Base-by-base conservation (phyloP, 2,888 invertebrate genomes). In the Callimorpha dominula region DNA sequence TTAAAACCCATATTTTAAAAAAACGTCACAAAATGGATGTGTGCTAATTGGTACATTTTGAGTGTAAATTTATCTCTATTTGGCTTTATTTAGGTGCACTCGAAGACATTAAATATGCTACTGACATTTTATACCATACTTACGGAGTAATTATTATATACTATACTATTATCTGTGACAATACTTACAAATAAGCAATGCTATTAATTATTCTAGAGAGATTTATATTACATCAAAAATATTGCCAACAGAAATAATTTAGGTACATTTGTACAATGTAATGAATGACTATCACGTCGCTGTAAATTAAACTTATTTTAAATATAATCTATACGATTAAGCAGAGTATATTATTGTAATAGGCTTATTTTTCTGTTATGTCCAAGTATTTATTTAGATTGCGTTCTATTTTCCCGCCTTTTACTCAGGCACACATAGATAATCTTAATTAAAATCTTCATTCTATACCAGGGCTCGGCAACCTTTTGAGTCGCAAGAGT, bases 161-260 rank as follows among this genome's bases (percentile, higher is more conserved):
- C 17, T 50, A 74, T 46, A 46, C 43, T 31, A 31, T 31, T 31
- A 31, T 31, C 31, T 31, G 31, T 31, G 31, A 31, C 31, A 31
- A 12, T 20, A 60, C 31, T 31, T 6, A 14, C 7, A 60, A 60
- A 14, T 79, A 78, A 82, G 81, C 75, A 82, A 81, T 73, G 81
- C 73, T 71, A 68, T 70, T 72, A 81, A 83, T 85, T 78, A 81
- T 84, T 64, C n/a, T 78, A 62, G 72, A 69, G 68, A 82, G 78
- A 85, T 87, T 79, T 81, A 84, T 75, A 70, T 46, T 52, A 46
- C 42, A 43, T 70, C 60, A 68, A 46, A 60, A 69, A 65, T 71
- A 70, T 79, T 87, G 87, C 88, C 88, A 87, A 87, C 80, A 66
- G 73, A 77, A 69, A 81, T 85, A 68, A 82, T 78, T 84, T 76